Percentiles rank a stretch among this genome's conserved stretches.
Conservation (phyloP, 2,888 invertebrate species). For the Melinaea marsaeus region DNA sequence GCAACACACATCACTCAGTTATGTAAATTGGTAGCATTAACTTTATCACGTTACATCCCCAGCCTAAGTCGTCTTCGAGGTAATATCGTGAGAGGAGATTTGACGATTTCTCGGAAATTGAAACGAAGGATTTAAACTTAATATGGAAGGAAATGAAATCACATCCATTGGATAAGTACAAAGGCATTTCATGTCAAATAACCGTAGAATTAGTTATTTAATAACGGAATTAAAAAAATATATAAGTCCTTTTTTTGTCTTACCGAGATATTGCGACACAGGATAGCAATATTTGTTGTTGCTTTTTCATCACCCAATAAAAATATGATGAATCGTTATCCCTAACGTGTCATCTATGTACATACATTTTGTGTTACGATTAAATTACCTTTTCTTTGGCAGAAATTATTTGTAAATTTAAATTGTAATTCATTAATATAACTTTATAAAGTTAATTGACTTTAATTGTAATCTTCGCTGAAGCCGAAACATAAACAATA, state of each 20-base stretch:
- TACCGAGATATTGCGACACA: too few species aligned
- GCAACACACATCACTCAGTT: conserved; percentile 33
- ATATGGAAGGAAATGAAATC: conserved; percentile 17
- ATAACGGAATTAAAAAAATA: neutral
- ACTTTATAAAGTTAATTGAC: too few species aligned
- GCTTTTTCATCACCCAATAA: too few species aligned
- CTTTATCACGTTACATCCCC: conserved; percentile 42
- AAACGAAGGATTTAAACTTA: conserved; percentile 18
- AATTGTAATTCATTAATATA: too few species aligned
- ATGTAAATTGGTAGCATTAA: conserved; percentile 59
- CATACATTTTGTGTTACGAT: too few species aligned
- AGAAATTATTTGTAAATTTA: too few species aligned
- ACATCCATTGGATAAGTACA: conserved; percentile 9
- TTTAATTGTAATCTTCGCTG: too few species aligned
- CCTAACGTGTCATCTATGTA: too few species aligned
- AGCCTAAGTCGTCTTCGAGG: conserved; percentile 23
- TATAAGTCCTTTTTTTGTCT: neutral
- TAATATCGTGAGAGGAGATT: conserved; percentile 24
- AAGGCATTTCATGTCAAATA: neutral
- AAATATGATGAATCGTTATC: too few species aligned
- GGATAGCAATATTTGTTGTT: too few species aligned
- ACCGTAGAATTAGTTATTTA: neutral
- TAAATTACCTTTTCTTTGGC: too few species aligned
- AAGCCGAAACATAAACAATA: too few species aligned
- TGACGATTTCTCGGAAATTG: conserved; percentile 22